Base-by-base conservation (phyloP, 2,888 invertebrate species). In the Eristalis tenax region DNA sequence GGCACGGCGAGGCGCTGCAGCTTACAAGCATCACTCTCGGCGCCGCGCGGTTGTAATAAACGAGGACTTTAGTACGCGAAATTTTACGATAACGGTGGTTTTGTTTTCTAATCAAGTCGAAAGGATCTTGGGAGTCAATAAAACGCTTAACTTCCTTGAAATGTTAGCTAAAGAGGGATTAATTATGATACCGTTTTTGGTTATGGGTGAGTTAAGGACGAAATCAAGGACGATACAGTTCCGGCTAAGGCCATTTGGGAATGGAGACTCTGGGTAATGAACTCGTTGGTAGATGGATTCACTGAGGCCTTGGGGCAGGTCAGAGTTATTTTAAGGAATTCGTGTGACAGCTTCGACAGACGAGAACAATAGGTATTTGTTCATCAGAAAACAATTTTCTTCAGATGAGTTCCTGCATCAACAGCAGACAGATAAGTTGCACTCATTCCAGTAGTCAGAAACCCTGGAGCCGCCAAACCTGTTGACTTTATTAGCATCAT, bases 51-150 rank as follows among this genome's bases (percentile, higher is more conserved):
- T 40, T 68, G 79, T 87, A 83, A 80, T 18, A 50, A 18, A 18
- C 18, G 63, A 32, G 10, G 66, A 63, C 50, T 87, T 80, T 82
- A 83, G 76, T 83, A 32, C 35, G 15, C 35, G 23, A 56, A 59
- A 79, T 64, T 87, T 87, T 87, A 87, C 38, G 87, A 79, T 83
- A 73, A 65, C 65, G 76, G 38, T 73, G 66, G 57, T 73, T 80
- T 87, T 83, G 80, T 80, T 83, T 83, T 76, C 71, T 83, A 83
- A 83, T 83, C 75, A 77, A 83, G 68, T 68, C 76, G 69, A 76
- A 71, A 65, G 76, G 75, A 32, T 76, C 61, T 66, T 65, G 22
- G 59, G 43, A 87, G 83, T 80, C 79, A 75, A 71, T 83, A 43
- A 74, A 82, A 71, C 66, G 70, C 35, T 83, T 71, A 83, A 73